Conservation (phyloP, 2,797 vertebrate genomes). For the Diplodus puntazzo region DNA sequence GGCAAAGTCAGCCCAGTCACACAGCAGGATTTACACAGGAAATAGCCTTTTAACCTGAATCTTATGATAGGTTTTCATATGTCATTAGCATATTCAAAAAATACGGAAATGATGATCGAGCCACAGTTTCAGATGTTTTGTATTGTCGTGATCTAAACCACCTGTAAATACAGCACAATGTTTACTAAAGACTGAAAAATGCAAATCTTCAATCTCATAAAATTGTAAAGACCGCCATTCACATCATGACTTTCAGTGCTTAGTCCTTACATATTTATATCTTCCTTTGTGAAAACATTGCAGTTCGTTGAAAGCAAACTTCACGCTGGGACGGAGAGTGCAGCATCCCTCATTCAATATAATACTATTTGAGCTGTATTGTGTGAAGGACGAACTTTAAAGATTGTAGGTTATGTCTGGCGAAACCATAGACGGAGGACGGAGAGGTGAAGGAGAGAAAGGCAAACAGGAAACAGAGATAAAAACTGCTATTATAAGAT, state of each 20-base stretch:
- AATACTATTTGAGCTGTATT: conserved; percentile 29
- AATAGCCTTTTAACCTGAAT: conserved; percentile 37
- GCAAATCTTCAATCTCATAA: not conserved
- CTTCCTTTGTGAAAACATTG: conserved; percentile 7
- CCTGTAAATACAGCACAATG: not conserved
- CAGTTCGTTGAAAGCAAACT: conserved; percentile 22
- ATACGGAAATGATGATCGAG: conserved; percentile 5
- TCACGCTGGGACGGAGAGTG: conserved; percentile 14
- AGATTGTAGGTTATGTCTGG: conserved; percentile 56
- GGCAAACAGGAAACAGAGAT: conserved; percentile 24
- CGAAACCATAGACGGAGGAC: conserved; percentile 9
- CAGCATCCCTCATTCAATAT: not conserved
- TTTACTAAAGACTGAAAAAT: not conserved
- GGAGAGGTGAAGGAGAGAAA: not conserved
- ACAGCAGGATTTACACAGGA: conserved; percentile 30
- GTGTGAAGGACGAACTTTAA: conserved; percentile 46
- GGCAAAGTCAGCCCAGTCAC: conserved; percentile 35
- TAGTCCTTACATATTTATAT: not conserved
- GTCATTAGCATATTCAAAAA: conserved; percentile 28
- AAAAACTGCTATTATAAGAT: conserved; percentile 15
- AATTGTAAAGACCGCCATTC: not conserved
- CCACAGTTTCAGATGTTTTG: not conserved
- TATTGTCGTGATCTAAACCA: not conserved
- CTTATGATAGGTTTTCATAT: conserved; percentile 37
- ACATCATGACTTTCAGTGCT: too few relatives aligned